Base-by-base conservation (phyloP, 2,797 vertebrate genomes). In the Morus bassanus region DNA sequence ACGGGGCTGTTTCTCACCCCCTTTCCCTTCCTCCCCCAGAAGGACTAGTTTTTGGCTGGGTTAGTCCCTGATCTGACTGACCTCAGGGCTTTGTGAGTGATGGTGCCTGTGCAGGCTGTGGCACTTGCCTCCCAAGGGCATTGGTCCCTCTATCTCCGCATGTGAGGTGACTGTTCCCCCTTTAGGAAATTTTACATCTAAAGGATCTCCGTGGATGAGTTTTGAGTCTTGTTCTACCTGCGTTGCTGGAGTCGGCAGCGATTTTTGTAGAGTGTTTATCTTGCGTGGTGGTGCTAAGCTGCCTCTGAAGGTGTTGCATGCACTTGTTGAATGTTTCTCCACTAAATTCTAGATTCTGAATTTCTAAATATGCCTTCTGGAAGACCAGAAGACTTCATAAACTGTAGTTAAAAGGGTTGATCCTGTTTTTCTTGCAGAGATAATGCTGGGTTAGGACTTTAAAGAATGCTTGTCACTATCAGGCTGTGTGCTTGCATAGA, bases 41-140 rank as follows among this genome's bases (percentile, higher is more conserved):
- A 75, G 21, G 18, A 24, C 13, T 50, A 2, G 4, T 63, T 90
- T 91, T 74, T 7, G 1, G 7, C 16, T n/a, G 33, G 33, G 14
- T 69, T 60, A 37, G 48, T 59, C 16, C 7, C 25, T 72, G 24
- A 14, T 48, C 39, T 69, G 4, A 3, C 11, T 31, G 45, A 39
- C 16, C 31, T 84, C 19, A 3, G 3, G 9, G 15, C 8, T 57
- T 67, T 37, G 24, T 10, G 48, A 41, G 41, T 12, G 35, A n/a
- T 54, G 43, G 6, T 4, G 5, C 21, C 35, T 24, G 23, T 0
- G 3, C 3, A 2, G 35, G 50, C 57, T 2, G 7, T 39, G 28
- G 7, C 2, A 17, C 10, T 85, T 31, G 9, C 6, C 14, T 78
- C 48, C 24, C 15, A 18, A 31, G n/a, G 18, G 8, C 0, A 0